Evolutionary conservation across 2,888 invertebrate species (phyloP).

Genomic region (Branchellion lobata): DNA sequence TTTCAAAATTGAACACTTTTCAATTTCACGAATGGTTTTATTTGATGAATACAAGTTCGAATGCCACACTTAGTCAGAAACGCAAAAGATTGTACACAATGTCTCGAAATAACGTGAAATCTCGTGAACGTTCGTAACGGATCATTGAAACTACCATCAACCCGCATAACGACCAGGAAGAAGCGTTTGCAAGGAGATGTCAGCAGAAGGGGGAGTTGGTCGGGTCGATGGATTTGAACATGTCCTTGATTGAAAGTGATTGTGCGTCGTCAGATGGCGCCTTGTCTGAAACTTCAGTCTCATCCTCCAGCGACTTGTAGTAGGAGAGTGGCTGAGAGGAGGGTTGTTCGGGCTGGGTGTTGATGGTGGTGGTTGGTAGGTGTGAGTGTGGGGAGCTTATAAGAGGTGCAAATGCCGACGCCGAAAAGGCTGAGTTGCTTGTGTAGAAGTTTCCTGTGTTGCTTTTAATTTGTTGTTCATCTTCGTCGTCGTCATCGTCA

Average conservation of each 20-base stretch:
- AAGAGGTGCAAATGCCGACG: background rate
- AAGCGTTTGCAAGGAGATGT: no score
- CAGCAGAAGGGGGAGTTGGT: conserved; percentile 63
- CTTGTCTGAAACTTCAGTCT: background rate
- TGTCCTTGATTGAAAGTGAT: conserved; percentile 56
- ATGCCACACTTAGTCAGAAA: no score
- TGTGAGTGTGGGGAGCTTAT: background rate
- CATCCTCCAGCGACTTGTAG: background rate
- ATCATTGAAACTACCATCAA: no score
- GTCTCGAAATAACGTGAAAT: no score
- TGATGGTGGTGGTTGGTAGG: background rate
- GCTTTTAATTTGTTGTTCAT: background rate
- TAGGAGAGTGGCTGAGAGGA: background rate
- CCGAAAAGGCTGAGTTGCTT: background rate
- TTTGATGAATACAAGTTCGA: no score
- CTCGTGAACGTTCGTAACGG: no score
- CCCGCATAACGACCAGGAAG: no score
- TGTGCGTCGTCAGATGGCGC: background rate
- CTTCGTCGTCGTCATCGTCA: conserved; percentile 8
- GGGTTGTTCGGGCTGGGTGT: background rate
- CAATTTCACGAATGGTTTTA: no score
- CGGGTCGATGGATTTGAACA: conserved; percentile 63
- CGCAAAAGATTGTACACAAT: no score
- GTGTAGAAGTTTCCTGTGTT: background rate
- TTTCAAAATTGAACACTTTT: no score